Conservation (phyloP, 2,113 vertebrate species). For the Carettochelys insculpta region DNA sequence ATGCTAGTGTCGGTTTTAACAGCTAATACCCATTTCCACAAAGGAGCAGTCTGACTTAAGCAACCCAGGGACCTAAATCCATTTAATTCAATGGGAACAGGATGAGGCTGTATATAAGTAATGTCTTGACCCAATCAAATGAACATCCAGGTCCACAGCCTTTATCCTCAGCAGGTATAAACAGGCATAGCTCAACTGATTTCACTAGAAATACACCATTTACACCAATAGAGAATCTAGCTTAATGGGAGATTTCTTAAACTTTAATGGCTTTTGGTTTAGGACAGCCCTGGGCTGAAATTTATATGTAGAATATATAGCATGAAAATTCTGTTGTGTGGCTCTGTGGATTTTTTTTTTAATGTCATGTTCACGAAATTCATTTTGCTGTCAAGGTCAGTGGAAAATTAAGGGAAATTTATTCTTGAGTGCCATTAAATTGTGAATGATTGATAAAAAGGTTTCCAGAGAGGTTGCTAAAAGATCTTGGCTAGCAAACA, state of each 20-base stretch:
- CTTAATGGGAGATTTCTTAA: not conserved
- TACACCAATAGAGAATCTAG: fast-evolving
- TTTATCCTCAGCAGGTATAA: not conserved
- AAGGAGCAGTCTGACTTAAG: not conserved
- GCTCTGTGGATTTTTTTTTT: not conserved
- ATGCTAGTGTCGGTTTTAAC: not conserved
- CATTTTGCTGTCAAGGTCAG: not conserved
- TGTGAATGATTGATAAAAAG: not conserved
- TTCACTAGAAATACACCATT: not conserved
- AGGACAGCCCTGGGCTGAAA: not conserved
- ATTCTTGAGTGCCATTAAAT: not conserved
- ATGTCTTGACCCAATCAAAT: not conserved
- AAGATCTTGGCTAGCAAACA: not conserved
- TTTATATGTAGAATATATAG: not conserved
- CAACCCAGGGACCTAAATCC: not conserved
- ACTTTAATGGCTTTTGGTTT: not conserved
- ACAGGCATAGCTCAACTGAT: not conserved
- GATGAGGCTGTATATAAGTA: not conserved
- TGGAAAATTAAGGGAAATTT: not conserved
- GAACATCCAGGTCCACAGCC: not conserved
- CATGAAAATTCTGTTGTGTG: not conserved
- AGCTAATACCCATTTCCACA: not conserved
- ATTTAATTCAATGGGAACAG: not conserved
- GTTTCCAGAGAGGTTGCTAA: not conserved
- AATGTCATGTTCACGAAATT: not conserved